These are phyloP conservation scores for Epicampocera succincta DNA, from an alignment of 2,888 invertebrate species.

Conservation along the genomic window DNA sequence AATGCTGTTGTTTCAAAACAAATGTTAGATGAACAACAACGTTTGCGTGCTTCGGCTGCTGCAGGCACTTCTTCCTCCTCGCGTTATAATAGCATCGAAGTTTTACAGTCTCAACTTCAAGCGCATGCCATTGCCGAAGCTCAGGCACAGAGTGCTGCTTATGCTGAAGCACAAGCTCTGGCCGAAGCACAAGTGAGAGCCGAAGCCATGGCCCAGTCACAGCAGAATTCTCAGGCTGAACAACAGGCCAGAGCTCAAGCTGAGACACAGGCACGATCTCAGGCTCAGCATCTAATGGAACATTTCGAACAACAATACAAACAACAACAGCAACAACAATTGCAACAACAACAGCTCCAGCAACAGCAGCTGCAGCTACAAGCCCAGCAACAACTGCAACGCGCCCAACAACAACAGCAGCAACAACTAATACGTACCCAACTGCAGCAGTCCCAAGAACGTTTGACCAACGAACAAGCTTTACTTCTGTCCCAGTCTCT, in stretches of 20 bases:
- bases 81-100: constrained; percentile 77
- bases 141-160: constrained; percentile 74
- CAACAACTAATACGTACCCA: constrained; percentile 81
- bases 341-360: constrained; percentile 74
- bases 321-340: constrained; percentile 75
- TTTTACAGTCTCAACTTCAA: constrained; percentile 76
- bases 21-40: constrained; percentile 74
- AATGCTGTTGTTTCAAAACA: constrained; percentile 82
- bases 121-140: constrained; percentile 79
- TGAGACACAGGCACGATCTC: constrained; percentile 83
- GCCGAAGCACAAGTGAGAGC: constrained; percentile 74
- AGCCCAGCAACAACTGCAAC: constrained; percentile 73
- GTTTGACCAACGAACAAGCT: constrained; percentile 75
- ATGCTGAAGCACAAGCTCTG: constrained; percentile 72
- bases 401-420: constrained; percentile 76
- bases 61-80: constrained; percentile 71
- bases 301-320: constrained; percentile 80
- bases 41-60: constrained; percentile 60
- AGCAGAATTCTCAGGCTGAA: constrained; percentile 76
- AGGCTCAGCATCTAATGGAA: constrained; percentile 78
- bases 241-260: constrained; percentile 83
- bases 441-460: constrained; percentile 74
- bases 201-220: constrained; percentile 76
- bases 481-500: constrained; percentile 75
- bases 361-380: constrained; percentile 76